Percentiles rank a stretch among this genome's conserved stretches.
These are phyloP conservation scores for Drosophila oshimai DNA, from an alignment of 1,140 invertebrate species.

Conservation along the genomic window DNA sequence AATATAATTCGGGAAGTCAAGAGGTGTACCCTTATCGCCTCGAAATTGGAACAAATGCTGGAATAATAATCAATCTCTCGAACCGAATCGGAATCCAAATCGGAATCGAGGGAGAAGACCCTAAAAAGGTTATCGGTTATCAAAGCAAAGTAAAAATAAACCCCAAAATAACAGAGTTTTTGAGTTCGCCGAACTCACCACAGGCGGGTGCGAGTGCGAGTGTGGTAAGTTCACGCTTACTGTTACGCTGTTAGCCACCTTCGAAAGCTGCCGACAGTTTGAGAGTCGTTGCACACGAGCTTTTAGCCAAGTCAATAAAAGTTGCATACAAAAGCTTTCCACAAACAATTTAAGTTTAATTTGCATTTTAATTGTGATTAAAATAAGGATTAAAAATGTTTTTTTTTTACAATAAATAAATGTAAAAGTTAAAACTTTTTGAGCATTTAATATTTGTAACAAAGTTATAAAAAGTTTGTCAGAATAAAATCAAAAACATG, in stretches of 20 bases:
- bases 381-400: no score
- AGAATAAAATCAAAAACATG: no score
- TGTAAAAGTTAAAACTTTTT: neutral
- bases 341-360: no score
- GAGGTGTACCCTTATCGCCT: slow-evolving; percentile 17
- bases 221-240: neutral
- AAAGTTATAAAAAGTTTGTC: no score
- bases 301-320: slow-evolving; percentile 61
- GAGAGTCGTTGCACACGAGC: slow-evolving; percentile 9
- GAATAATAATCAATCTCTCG: slow-evolving; percentile 7
- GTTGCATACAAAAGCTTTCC: neutral
- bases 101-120: no score
- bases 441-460: no score
- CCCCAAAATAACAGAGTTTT: neutral
- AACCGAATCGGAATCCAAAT: no score
- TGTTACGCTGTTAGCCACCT: slow-evolving; percentile 5
- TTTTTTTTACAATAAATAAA: no score
- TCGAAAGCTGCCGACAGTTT: slow-evolving; percentile 23
- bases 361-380: no score
- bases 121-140: slow-evolving; percentile 19
- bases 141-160: neutral
- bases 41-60: slow-evolving; percentile 25
- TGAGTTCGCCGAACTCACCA: slow-evolving; percentile 1
- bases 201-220: neutral
- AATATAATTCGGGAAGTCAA: slow-evolving; percentile 6